Percentiles rank a stretch among this genome's conserved stretches.
Evolutionary conservation across 2,113 vertebrate genomes (phyloP).

Genomic region (Tragelaphus strepsiceros): DNA sequence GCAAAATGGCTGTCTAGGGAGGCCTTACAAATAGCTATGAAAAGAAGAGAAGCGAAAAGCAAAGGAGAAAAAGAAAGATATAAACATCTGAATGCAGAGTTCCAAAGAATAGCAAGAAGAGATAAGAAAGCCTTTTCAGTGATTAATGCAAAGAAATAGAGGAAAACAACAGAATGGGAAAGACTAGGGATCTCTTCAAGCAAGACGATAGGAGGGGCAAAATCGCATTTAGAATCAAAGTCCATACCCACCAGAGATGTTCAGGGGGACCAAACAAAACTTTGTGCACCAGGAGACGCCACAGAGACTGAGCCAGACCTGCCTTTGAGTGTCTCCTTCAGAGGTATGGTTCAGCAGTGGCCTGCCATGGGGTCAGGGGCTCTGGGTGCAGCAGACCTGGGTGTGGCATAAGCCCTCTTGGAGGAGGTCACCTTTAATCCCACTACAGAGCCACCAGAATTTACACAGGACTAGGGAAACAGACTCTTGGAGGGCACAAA

Average conservation of each 20-base stretch:
- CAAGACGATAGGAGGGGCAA: neutral
- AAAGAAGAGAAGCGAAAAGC: no score
- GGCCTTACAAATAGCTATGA: no score
- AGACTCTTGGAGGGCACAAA: neutral
- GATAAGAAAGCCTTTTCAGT: no score
- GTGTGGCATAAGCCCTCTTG: neutral
- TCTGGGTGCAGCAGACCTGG: neutral
- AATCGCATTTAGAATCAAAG: neutral
- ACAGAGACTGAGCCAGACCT: neutral
- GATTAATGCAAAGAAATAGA: no score
- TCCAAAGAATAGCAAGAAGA: no score
- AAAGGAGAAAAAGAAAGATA: no score
- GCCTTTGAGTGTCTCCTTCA: neutral
- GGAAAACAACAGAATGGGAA: no score
- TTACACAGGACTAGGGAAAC: neutral
- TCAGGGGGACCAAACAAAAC: neutral
- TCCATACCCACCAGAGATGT: neutral
- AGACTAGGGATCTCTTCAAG: no score
- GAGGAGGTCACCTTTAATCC: neutral
- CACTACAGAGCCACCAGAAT: neutral
- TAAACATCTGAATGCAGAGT: no score
- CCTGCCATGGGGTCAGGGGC: neutral
- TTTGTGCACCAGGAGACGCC: neutral
- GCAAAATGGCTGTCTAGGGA: no score
- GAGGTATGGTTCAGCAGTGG: accelerated